Evolutionary conservation across 92 coral and sea anemone species (phyloP).

Genomic region (Phenganax subtilis): DNA sequence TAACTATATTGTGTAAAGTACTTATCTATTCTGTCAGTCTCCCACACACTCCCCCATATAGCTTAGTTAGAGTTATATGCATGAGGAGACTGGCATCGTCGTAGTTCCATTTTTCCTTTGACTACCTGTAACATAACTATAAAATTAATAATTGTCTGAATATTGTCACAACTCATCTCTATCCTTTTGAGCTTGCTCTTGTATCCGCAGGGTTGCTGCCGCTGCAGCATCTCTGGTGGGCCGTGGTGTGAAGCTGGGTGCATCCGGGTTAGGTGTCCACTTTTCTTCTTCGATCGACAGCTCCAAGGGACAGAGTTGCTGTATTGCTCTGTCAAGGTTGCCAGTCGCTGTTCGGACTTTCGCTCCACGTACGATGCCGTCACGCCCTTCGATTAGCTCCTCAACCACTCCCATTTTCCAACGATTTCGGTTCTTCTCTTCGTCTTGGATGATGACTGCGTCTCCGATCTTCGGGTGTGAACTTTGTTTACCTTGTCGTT

Average conservation of each 20-base stretch:
- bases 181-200: neutral
- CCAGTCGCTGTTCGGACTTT: constrained; percentile 9
- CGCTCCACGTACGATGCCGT: constrained; percentile 23
- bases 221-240: constrained; percentile 10
- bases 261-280: neutral
- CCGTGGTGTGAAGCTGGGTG: constrained; percentile 1
- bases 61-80: neutral
- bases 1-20: too few species aligned
- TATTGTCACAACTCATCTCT: neutral
- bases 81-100: constrained; percentile 4
- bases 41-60: constrained; percentile 22
- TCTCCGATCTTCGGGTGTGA: neutral
- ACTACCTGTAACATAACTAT: neutral
- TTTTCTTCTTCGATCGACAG: neutral
- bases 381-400: constrained; percentile 26
- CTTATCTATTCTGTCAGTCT: neutral
- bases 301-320: constrained; percentile 16
- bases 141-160: neutral
- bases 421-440: constrained; percentile 19
- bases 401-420: constrained; percentile 20
- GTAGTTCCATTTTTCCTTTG: too few species aligned
- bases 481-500: neutral
- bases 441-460: neutral
- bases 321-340: neutral
- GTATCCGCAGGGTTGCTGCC: constrained; percentile 1